Base-by-base conservation (phyloP, 1,140 invertebrate genomes). In the Orchestia grillus region DNA sequence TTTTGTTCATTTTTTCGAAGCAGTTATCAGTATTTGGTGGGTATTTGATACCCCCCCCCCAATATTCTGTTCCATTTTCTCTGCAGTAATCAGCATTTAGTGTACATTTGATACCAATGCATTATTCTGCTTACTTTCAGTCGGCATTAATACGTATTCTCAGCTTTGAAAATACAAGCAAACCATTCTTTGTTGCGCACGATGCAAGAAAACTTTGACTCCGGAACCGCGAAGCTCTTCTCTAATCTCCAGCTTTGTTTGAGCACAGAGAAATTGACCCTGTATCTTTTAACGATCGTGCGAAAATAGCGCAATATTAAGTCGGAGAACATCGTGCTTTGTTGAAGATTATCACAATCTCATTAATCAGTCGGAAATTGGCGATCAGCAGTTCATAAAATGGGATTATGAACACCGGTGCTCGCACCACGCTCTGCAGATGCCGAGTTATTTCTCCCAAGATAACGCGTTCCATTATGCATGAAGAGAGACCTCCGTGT, bases 331-430 rank as follows among this genome's bases (percentile, higher is more conserved):
- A 77, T 77, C 15, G 62, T 36, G 62, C 62, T 77, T 77, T 77
- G 62, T 77, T 28, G 62, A 3, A 77, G 62, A 77, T 77, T 77
- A 77, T 77, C 62, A 36, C 62, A 77, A 77, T 77, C 62, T 77
- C 62, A 36, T 77, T 77, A 77, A 77, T 77, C 62, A 77, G 62
- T 77, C 62, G 62, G 62, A 77, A 77, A 77, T 77, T 77, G 62
- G 62, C 28, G 62, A 77, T 77, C 62, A 77, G 62, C 15, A 23
- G 62, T 77, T 36, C 62, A 36, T 77, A 77, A 77, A 77, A 77
- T 36, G 62, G 62, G 62, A 77, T 77, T 77, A 77, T 77, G 62
- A 77, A 19, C 28, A 36, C 15, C 11, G 15, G 11, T 36, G 28
- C 11, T 77, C 62, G n/a, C 28, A 3, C 15, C 62, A 77, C 1